Evolutionary conservation across 2,113 vertebrate genomes (phyloP).

Genomic region (Menura novaehollandiae): DNA sequence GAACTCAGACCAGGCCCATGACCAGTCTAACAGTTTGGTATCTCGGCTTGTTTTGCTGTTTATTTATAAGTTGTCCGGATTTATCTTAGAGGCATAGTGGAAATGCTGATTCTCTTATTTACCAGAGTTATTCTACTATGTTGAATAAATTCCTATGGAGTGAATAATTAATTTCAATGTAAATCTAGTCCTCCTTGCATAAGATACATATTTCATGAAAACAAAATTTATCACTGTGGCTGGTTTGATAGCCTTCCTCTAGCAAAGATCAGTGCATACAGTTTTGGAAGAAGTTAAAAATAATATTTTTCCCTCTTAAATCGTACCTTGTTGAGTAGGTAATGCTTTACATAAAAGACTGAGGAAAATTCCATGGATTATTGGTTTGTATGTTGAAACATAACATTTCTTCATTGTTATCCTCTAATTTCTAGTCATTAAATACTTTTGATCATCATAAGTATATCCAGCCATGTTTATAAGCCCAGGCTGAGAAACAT

Average conservation of each 20-base stretch:
- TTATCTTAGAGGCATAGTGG: not conserved
- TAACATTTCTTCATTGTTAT: constrained; percentile 40
- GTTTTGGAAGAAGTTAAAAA: not conserved
- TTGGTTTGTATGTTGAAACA: constrained; percentile 29
- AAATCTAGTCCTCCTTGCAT: not conserved
- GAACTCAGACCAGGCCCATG: not conserved
- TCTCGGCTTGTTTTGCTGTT: not conserved
- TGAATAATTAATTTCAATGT: not conserved
- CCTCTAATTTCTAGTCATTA: not conserved
- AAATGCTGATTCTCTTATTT: not conserved
- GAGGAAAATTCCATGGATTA: constrained; percentile 12
- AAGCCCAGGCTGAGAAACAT: not conserved
- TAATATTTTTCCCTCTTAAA: not conserved
- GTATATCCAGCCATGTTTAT: not conserved
- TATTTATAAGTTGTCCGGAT: not conserved
- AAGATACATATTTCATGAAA: not conserved
- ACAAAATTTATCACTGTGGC: not conserved
- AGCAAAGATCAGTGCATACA: not conserved
- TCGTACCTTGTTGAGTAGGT: not conserved
- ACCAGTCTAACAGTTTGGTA: not conserved
- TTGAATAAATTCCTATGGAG: not conserved
- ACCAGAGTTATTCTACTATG: not conserved
- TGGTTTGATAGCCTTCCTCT: not conserved
- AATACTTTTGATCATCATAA: not conserved
- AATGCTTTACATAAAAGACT: not conserved